phyloP scores from a whole-genome alignment of 1,140 invertebrate genomes.

The Sitobion miscanthi region DNA sequence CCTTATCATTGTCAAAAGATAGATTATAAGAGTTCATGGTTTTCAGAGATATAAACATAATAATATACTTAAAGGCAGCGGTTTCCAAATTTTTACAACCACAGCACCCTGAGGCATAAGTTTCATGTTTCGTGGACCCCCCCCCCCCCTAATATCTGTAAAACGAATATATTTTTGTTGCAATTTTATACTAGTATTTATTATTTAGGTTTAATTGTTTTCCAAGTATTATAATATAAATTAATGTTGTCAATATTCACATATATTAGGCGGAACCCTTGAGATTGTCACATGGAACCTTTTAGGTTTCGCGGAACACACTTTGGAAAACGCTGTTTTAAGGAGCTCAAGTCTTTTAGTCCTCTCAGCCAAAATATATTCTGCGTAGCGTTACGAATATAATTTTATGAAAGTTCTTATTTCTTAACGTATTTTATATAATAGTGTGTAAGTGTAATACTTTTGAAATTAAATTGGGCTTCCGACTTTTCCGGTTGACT shows the following conservation, averaged over 20 bases:
- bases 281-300: too few species aligned
- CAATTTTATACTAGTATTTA: too few species aligned
- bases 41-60: not conserved
- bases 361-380: not conserved
- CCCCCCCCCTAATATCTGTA: too few species aligned
- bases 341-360: not conserved
- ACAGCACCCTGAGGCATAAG: too few species aligned
- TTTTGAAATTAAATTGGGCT: not conserved
- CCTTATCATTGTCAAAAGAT: not conserved
- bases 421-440: not conserved
- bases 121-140: too few species aligned
- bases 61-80: not conserved
- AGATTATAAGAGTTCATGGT: not conserved
- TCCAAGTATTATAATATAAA: too few species aligned
- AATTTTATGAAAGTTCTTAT: not conserved
- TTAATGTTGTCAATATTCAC: too few species aligned
- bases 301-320: too few species aligned
- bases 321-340: not conserved
- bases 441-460: not conserved
- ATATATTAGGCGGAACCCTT: too few species aligned
- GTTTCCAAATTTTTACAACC: too few species aligned
- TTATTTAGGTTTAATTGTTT: too few species aligned
- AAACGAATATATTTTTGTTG: too few species aligned
- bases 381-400: not conserved
- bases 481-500: not conserved